Evolutionary conservation across 2,113 vertebrate species (phyloP).

Genomic region (Cyprinodon tularosa): DNA sequence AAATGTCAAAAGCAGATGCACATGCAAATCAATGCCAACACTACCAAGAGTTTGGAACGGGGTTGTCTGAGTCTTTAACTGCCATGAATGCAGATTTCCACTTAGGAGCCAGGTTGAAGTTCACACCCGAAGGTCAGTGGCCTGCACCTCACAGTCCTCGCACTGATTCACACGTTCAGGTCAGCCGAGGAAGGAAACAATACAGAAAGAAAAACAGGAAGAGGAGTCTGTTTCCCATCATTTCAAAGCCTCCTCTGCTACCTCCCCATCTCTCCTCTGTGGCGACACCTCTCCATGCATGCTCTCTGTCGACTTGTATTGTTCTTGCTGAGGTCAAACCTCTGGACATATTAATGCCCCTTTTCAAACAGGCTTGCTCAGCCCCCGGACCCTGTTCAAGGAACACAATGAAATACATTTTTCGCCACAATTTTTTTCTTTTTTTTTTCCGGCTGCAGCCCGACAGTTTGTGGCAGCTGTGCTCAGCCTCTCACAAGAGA

Average conservation of each 20-base stretch:
- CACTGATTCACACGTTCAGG: constrained; percentile 36
- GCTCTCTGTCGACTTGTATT: constrained; percentile 63
- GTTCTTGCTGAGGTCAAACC: constrained; percentile 73
- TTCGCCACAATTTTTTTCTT: constrained; percentile 44
- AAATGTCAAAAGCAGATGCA: constrained; percentile 17
- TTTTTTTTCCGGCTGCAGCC: constrained; percentile 26
- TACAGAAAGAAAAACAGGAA: constrained; percentile 80
- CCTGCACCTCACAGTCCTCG: not conserved
- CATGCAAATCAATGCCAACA: no score
- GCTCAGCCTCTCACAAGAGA: constrained; percentile 40
- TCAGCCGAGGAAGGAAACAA: constrained; percentile 77
- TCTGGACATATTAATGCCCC: constrained; percentile 74
- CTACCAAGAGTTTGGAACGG: not conserved
- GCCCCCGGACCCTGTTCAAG: constrained; percentile 44
- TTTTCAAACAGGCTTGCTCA: constrained; percentile 47
- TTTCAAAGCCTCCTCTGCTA: constrained; percentile 34
- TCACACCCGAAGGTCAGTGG: not conserved
- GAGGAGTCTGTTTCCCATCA: constrained; percentile 70
- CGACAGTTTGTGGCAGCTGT: constrained; percentile 69
- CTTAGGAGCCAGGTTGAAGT: constrained; percentile 9
- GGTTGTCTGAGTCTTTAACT: not conserved
- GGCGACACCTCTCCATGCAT: constrained; percentile 25
- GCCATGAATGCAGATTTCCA: not conserved
- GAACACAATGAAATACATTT: constrained; percentile 73
- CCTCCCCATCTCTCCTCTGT: constrained; percentile 25